Evolutionary conservation across 2,797 vertebrate species (phyloP).

Genomic region (Hipposideros larvatus): DNA sequence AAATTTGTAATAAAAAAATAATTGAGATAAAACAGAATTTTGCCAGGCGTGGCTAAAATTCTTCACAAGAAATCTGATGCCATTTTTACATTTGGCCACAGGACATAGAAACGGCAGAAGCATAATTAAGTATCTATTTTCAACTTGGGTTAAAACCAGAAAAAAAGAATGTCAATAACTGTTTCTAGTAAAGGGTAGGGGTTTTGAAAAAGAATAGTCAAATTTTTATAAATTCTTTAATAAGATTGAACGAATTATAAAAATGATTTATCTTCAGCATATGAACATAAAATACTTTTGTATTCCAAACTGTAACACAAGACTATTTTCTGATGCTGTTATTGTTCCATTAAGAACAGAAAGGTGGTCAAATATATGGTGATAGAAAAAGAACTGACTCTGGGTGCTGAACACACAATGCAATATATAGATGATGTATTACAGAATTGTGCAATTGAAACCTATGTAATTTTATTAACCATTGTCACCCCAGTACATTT

Average conservation of each 20-base stretch:
- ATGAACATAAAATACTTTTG: background rate
- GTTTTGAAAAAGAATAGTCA: background rate
- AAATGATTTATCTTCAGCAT: background rate
- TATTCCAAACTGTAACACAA: background rate
- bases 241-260: conserved; percentile 16
- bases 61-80: background rate
- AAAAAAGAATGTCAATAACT: background rate
- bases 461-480: too few species aligned
- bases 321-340: background rate
- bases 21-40: conserved; percentile 42
- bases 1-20: conserved; percentile 59
- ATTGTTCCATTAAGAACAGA: background rate
- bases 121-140: conserved; percentile 62
- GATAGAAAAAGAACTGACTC: too few species aligned
- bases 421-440: too few species aligned
- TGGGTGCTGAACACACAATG: too few species aligned
- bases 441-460: too few species aligned
- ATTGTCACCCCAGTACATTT: too few species aligned
- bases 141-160: conserved; percentile 4
- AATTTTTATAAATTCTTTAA: conserved; percentile 13
- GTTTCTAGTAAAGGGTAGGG: background rate
- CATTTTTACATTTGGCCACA: conserved; percentile 30
- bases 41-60: background rate
- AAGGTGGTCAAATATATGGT: too few species aligned
- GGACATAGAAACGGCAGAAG: background rate